Evolutionary conservation across 2,797 vertebrate genomes (phyloP).

Genomic region (Petrocephalus schoutedeni): DNA sequence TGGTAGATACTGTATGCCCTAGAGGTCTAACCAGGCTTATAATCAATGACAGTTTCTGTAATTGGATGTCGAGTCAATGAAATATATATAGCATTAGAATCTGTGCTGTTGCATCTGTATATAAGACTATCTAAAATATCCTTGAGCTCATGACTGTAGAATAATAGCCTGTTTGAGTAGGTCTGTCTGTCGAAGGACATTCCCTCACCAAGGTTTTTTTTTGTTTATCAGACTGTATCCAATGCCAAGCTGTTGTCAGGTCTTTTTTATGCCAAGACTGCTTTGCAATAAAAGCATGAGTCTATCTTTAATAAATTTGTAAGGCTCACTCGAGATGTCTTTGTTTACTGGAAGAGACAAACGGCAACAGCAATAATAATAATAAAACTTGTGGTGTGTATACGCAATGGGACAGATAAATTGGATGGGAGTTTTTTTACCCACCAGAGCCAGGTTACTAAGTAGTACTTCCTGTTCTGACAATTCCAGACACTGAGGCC

Average conservation of each 20-base stretch:
- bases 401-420: neutral
- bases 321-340: neutral
- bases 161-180: neutral
- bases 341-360: neutral
- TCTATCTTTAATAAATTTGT: neutral
- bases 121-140: neutral
- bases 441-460: neutral
- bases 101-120: neutral
- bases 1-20: neutral
- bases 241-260: neutral
- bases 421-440: neutral
- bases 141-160: neutral
- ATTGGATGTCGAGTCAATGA: neutral
- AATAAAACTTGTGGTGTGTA: neutral
- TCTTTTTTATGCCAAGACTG: neutral
- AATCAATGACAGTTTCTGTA: neutral
- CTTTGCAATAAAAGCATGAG: neutral
- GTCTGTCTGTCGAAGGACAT: neutral
- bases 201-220: neutral
- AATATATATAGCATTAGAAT: constrained; percentile 3
- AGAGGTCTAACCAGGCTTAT: neutral
- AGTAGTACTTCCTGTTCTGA: constrained; percentile 36
- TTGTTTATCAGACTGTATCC: neutral
- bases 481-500: constrained; percentile 28
- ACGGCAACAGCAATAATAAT: neutral